Evolutionary conservation across 2,797 vertebrate genomes (phyloP).

Genomic region (Oreonectes daqikongensis): DNA sequence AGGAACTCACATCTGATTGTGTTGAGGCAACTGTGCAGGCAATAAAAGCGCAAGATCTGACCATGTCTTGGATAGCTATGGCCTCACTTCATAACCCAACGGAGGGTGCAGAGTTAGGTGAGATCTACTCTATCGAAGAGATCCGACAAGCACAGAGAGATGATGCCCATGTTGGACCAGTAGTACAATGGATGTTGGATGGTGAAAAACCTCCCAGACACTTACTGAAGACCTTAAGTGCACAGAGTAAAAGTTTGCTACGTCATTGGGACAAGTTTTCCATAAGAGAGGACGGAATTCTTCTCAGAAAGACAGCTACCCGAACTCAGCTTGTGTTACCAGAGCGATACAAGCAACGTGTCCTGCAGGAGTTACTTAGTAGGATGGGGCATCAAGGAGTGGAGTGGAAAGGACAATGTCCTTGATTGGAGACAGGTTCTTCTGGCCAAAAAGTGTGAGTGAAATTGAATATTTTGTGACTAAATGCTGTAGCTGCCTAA

Average conservation of each 20-base stretch:
- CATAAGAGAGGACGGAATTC: not conserved
- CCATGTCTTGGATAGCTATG: no score
- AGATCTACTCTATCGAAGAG: no score
- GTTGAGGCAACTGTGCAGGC: no score
- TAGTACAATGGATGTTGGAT: not conserved
- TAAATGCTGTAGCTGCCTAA: slow-evolving; percentile 16
- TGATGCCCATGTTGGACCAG: not conserved
- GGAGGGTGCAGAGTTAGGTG: no score
- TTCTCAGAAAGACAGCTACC: no score
- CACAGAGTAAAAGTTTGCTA: not conserved
- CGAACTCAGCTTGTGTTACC: no score
- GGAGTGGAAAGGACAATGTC: not conserved
- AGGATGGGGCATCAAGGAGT: slow-evolving; percentile 31
- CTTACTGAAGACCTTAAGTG: not conserved
- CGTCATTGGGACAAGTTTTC: slow-evolving; percentile 14
- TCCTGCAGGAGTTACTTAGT: slow-evolving; percentile 12
- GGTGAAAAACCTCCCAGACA: not conserved
- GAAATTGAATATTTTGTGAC: slow-evolving; percentile 34
- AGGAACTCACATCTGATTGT: no score
- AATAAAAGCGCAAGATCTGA: no score
- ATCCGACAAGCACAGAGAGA: not conserved
- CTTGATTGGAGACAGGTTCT: slow-evolving; percentile 21
- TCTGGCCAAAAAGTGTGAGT: not conserved
- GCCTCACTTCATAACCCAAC: no score
- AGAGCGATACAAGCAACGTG: not conserved